Conservation (phyloP, 1,140 invertebrate species). For the Leguminivora glycinivorella region DNA sequence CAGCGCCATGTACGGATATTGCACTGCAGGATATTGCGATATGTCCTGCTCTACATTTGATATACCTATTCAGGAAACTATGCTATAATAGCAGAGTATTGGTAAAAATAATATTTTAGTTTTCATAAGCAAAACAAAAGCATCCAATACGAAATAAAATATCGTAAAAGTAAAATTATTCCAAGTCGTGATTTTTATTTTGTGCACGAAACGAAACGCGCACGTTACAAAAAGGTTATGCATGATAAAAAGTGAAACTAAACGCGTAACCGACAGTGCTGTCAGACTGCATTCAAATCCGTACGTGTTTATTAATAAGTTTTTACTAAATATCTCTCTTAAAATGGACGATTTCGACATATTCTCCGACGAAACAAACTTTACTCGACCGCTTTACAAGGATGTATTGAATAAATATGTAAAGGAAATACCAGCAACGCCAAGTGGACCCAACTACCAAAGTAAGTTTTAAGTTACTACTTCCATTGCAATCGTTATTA, state of each 20-base stretch:
- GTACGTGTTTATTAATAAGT: not conserved
- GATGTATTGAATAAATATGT: conserved; percentile 63
- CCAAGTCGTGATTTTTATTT: not conserved
- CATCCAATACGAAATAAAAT: not conserved
- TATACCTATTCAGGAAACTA: too few relatives aligned
- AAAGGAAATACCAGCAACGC: conserved; percentile 54
- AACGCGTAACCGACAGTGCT: conserved; percentile 26
- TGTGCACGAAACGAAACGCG: conserved; percentile 20
- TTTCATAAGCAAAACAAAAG: too few relatives aligned
- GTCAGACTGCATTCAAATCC: conserved; percentile 20
- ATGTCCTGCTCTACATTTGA: too few relatives aligned
- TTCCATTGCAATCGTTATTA: not conserved
- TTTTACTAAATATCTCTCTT: conserved; percentile 25
- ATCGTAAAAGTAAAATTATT: not conserved
- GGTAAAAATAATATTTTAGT: too few relatives aligned
- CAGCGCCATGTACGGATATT: too few relatives aligned
- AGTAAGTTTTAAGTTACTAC: conserved; percentile 64
- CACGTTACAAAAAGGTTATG: not conserved
- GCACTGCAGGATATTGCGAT: too few relatives aligned
- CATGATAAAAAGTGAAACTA: conserved; percentile 21
- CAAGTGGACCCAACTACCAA: conserved; percentile 72
- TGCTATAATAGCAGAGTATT: too few relatives aligned
- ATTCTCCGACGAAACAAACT: conserved; percentile 67
- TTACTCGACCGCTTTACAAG: conserved; percentile 56
- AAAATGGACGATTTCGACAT: conserved; percentile 71